These are phyloP conservation scores for Hippocampus kuda DNA, from an alignment of 2,797 vertebrate species.

Conservation along the genomic window DNA sequence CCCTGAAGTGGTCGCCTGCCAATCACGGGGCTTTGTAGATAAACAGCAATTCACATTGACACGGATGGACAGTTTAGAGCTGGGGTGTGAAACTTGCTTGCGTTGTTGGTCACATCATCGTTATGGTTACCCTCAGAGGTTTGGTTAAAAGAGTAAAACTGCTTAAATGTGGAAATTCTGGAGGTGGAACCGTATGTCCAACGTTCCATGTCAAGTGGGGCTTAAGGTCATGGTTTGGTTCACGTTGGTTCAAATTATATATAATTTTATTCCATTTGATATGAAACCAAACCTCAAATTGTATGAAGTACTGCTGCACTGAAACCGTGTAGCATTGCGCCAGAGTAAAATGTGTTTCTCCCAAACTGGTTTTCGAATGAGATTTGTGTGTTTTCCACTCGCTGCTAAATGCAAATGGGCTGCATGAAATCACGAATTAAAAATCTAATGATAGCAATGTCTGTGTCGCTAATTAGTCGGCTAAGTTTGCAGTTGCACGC, in stretches of 20 bases:
- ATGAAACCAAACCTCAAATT: not conserved
- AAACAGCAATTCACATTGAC: not conserved
- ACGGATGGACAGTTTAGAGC: not conserved
- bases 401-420: conserved; percentile 14
- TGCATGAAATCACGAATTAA: conserved; percentile 11
- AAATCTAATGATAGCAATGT: conserved; percentile 17
- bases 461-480: conserved; percentile 6
- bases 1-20: not conserved
- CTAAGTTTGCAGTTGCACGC: not conserved
- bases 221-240: too few relatives aligned
- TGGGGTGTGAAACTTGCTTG: not conserved
- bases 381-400: conserved; percentile 2
- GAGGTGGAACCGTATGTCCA: too few relatives aligned
- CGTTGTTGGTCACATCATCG: not conserved
- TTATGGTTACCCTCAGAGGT: not conserved
- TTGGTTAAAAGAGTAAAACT: not conserved
- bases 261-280: conserved; percentile 14
- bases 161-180: too few relatives aligned
- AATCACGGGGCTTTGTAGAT: not conserved
- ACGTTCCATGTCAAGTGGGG: too few relatives aligned
- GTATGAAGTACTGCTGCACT: not conserved
- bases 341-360: not conserved
- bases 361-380: conserved; percentile 5
- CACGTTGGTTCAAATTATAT: too few relatives aligned
- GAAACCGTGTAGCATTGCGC: not conserved